phyloP scores from a whole-genome alignment of 2,797 vertebrate genomes.

The Xiphorhynchus erythropygius region DNA sequence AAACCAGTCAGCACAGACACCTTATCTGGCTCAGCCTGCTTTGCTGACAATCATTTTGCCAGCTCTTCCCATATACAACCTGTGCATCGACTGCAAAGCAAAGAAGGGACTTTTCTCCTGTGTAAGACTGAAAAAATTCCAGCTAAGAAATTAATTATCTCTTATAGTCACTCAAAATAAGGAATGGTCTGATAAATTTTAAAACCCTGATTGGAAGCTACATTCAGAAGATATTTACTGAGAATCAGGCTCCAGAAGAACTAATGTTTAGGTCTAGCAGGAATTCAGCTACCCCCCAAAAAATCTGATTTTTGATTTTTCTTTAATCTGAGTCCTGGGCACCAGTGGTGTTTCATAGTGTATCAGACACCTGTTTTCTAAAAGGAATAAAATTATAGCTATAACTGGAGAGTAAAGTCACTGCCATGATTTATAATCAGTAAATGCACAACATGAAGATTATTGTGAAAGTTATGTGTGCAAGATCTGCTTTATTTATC shows the following conservation, averaged over 20 bases:
- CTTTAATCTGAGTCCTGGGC: constrained; percentile 19
- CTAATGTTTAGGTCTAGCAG: constrained; percentile 11
- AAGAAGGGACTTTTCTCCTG: neutral
- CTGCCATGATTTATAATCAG: neutral
- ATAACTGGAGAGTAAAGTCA: neutral
- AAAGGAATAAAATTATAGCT: neutral
- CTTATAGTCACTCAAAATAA: constrained; percentile 30
- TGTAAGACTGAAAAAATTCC: neutral
- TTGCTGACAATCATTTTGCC: constrained; percentile 43
- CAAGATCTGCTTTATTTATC: neutral
- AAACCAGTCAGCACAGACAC: neutral
- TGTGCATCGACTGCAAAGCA: constrained; percentile 6
- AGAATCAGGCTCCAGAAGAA: constrained; percentile 39
- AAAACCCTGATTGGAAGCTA: constrained; percentile 34
- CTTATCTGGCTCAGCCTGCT: constrained; percentile 33
- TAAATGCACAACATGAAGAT: neutral
- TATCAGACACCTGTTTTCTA: neutral
- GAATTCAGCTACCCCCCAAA: constrained; percentile 18
- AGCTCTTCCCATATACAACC: neutral
- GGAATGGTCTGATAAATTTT: constrained; percentile 35
- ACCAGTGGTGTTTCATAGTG: neutral
- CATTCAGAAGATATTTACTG: constrained; percentile 10
- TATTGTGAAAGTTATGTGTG: neutral
- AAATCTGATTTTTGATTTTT: constrained; percentile 57
- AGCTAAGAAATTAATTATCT: constrained; percentile 41